Evolutionary conservation across 2,113 vertebrate genomes (phyloP), one percentile per base, ranked within the genome.

Genomic region (Phalacrocorax aristotelis): DNA sequence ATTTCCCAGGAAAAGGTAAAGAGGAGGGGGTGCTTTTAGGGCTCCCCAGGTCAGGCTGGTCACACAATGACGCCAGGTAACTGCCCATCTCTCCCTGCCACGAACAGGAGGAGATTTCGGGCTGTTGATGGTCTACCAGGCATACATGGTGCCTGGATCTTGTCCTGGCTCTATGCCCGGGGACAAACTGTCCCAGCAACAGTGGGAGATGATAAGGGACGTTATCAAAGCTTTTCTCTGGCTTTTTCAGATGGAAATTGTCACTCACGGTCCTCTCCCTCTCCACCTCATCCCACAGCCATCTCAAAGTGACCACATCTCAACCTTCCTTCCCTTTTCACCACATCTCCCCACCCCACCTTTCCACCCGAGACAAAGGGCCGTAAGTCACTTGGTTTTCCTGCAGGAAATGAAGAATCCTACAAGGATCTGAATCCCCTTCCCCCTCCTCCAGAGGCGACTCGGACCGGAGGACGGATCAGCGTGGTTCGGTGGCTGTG

Each of bases 261-360:
- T 66, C 23, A 3, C 42, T 77, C 12, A 0, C 1, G 49, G 60
- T 34, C 49, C 65, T 74, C 15, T 78, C 40, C 57, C 42, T 85
- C 36, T 60, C 29, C 64, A 71, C 52, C 42, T 81, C 69, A 25
- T 46, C 42, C 61, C 64, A 34, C 48, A 34, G 36, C 77, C 57
- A 12, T 15, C 78, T 61, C 57, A 10, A 40, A 46, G 48, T 20
- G 38, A 52, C 85, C 76, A 12, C 64, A 23, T 54, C 84, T 75
- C 60, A 27, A 1, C 77, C 36, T 82, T 22, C 69, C 83, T 90
- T 65, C 86, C 68, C 64, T 72, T 72, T 36, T 29, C 72, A 48
- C 27, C 25, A 0, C 46, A 2, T 46, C 30, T 58, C 36, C 46
- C 44, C 9, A 3, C 36, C 57, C 71, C 44, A 5, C 3, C 0